A percentile compares a stretch with the other conserved stretches of the same genome.
Conservation (phyloP, 2,113 vertebrate genomes). For the Pygathrix nemaeus region DNA sequence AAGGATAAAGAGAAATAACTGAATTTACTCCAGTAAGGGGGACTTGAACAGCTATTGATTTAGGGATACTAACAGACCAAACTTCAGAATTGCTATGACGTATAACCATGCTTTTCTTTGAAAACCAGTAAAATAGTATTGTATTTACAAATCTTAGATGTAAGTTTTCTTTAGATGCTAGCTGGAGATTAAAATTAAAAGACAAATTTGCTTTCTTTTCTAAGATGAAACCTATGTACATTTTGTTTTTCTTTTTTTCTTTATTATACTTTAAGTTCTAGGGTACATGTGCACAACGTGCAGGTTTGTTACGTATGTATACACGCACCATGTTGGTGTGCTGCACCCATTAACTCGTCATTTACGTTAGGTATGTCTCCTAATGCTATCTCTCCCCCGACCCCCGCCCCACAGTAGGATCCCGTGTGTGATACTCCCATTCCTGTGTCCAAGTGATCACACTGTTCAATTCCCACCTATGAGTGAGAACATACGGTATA, state of each 20-base stretch:
- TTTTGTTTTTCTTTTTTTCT: background rate
- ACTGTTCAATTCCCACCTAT: too few species aligned
- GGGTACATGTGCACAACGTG: too few species aligned
- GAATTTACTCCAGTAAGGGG: background rate
- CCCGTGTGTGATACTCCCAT: too few species aligned
- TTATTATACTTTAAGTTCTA: background rate
- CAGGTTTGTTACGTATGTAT: too few species aligned
- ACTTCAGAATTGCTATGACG: background rate
- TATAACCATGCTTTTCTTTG: conserved; percentile 21
- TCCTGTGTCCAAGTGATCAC: too few species aligned
- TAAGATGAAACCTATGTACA: background rate
- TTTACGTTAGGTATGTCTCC: too few species aligned
- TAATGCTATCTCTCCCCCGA: too few species aligned
- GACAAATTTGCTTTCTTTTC: background rate
- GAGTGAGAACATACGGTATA: too few species aligned
- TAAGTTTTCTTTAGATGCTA: background rate
- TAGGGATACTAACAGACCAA: background rate
- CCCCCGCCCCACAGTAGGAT: too few species aligned
- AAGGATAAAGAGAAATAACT: background rate
- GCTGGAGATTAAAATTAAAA: background rate
- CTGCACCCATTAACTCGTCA: too few species aligned
- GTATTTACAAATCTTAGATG: background rate
- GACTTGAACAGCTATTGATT: background rate
- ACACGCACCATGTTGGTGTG: too few species aligned
- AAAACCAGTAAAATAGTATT: background rate